A percentile compares a stretch with the other conserved stretches of the same genome.
phyloP scores from a whole-genome alignment of 2,888 invertebrate species.

The Caenorhabditis sp. region DNA sequence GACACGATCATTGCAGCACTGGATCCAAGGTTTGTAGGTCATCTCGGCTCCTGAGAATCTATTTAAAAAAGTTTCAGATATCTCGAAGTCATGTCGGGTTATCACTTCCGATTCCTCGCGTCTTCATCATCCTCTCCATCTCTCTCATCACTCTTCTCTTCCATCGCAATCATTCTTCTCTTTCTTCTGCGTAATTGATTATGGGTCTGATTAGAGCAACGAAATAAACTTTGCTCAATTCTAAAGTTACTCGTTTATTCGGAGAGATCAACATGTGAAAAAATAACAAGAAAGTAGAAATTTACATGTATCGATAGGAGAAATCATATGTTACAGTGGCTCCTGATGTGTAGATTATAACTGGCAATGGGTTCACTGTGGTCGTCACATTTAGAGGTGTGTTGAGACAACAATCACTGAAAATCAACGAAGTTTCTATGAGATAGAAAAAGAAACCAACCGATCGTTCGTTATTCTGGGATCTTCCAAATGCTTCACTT shows the following conservation, averaged over 20 bases:
- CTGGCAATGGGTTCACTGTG: constrained; percentile 61
- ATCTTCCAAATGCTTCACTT: constrained; percentile 63
- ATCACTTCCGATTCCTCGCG: constrained; percentile 69
- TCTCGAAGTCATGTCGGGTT: constrained; percentile 74
- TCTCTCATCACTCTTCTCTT: constrained; percentile 10
- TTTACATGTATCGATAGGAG: constrained; percentile 47
- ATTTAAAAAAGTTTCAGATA: constrained; percentile 64
- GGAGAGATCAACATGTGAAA: constrained; percentile 32
- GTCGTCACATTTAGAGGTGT: constrained; percentile 61
- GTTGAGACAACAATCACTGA: constrained; percentile 63
- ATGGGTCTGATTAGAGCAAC: constrained; percentile 56
- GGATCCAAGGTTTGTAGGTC: constrained; percentile 71
- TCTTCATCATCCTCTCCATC: constrained; percentile 36
- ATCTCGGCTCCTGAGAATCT: not conserved
- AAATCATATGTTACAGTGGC: constrained; percentile 53
- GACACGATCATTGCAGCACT: constrained; percentile 73
- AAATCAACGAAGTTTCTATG: not conserved
- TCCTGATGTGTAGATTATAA: constrained; percentile 60
- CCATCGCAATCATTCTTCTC: constrained; percentile 30
- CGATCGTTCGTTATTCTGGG: constrained; percentile 64
- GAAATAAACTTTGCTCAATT: constrained; percentile 55
- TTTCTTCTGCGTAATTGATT: constrained; percentile 54
- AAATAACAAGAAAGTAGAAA: not conserved
- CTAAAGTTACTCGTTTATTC: constrained; percentile 46
- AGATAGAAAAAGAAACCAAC: constrained; percentile 3